Conservation (phyloP, 2,888 invertebrate species). For the Caenorhabditis parvicauda region DNA sequence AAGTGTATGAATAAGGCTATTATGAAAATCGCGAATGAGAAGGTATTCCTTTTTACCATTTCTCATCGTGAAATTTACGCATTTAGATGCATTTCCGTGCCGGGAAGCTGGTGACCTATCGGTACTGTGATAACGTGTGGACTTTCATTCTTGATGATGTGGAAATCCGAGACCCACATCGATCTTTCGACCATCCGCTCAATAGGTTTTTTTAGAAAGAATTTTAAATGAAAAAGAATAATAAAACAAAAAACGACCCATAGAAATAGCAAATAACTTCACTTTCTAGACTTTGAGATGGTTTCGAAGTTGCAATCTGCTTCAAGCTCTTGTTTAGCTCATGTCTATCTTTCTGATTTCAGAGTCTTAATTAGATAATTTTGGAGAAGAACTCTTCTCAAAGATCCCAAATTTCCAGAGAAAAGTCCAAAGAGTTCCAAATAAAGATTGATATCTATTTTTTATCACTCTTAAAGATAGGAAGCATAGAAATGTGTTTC, state of each 20-base stretch:
- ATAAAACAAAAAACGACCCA: too few species aligned
- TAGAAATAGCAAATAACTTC: not conserved
- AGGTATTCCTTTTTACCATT: slow-evolving; percentile 68
- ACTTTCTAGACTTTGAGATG: not conserved
- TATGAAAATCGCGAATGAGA: slow-evolving; percentile 81
- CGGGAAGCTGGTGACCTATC: slow-evolving; percentile 64
- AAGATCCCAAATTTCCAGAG: too few species aligned
- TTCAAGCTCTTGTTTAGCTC: too few species aligned
- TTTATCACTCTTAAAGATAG: too few species aligned
- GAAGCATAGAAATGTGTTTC: too few species aligned
- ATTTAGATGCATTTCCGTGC: slow-evolving; percentile 91
- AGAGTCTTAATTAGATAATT: too few species aligned
- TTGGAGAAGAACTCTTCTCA: too few species aligned
- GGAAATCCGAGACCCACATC: slow-evolving; percentile 74
- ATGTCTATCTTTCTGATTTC: too few species aligned
- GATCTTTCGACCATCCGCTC: slow-evolving; percentile 24
- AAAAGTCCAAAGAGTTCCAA: too few species aligned
- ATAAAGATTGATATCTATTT: too few species aligned
- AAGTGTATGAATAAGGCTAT: slow-evolving; percentile 91
- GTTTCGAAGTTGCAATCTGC: too few species aligned
- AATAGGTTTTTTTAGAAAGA: slow-evolving; percentile 9
- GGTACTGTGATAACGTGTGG: slow-evolving; percentile 99
- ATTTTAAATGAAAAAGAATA: not conserved
- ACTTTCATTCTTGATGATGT: slow-evolving; percentile 97
- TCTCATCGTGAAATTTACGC: not conserved